Conservation (phyloP, 2,888 invertebrate genomes). For the Galerucella pusilla region DNA sequence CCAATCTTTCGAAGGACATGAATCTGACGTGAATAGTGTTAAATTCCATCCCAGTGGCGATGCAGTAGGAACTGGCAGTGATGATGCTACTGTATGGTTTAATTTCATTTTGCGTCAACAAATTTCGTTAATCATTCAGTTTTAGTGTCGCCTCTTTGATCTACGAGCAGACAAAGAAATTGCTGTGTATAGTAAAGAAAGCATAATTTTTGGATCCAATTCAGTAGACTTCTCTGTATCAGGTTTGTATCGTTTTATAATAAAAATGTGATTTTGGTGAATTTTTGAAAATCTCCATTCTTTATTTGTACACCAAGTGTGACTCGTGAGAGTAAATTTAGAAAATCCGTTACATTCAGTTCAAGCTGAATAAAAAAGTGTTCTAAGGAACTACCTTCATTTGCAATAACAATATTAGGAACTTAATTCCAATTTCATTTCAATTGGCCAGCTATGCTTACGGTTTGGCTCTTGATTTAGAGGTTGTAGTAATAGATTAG, state of each 20-base stretch:
- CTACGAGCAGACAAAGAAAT: constrained; percentile 97
- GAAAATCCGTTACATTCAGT: too few relatives aligned
- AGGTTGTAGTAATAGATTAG: too few relatives aligned
- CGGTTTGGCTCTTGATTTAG: too few relatives aligned
- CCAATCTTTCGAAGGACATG: constrained; percentile 98
- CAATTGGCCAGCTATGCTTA: too few relatives aligned
- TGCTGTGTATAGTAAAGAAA: constrained; percentile 94
- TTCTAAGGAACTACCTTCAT: too few relatives aligned
- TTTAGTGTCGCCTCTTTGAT: constrained; percentile 93
- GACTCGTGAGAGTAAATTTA: too few relatives aligned
- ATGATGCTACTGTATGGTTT: constrained; percentile 87
- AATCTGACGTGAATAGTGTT: constrained; percentile 97
- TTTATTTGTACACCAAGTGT: too few relatives aligned
- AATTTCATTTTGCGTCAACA: constrained; percentile 19
- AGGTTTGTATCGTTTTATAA: constrained; percentile 56
- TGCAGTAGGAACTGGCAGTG: constrained; percentile 98
- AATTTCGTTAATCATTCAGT: constrained; percentile 46
- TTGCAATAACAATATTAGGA: too few relatives aligned
- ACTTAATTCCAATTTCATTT: too few relatives aligned
- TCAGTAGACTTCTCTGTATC: constrained; percentile 98
- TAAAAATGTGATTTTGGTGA: not conserved
- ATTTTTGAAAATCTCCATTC: not conserved
- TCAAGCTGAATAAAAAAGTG: too few relatives aligned
- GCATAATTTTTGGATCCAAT: constrained; percentile 97
- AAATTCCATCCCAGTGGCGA: constrained; percentile 99